Evolutionary conservation across 2,797 vertebrate genomes (phyloP), one percentile per base, ranked within the genome.

Genomic region (Etheostoma perlongum): DNA sequence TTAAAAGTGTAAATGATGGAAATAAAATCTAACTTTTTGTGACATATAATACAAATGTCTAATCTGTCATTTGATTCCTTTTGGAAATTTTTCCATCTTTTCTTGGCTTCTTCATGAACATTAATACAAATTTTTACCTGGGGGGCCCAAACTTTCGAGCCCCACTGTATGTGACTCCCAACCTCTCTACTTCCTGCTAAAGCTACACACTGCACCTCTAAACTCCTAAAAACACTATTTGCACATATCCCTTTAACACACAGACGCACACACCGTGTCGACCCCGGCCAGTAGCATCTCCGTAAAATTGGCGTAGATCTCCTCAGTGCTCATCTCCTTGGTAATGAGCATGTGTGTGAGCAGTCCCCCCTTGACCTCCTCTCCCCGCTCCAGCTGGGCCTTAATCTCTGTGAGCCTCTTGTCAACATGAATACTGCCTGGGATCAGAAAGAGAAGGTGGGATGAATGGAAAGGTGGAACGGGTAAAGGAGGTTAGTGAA

Each of bases 261-360:
- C 9, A 64, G 47, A 51, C 15, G 96, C 93, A 90, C 89, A 48
- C 72, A 93, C 97, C 85, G 97, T 98, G 90, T 99, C 97, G 0
- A 99, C 97, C 4, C 98, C 97, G 1, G 98, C 97, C 89, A 99
- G 93, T 7, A 99, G 96, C 97, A 99, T 97, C 93, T 99, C 97
- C 0, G 98, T 98, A 85, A 96, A 92, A 52, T 98, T 99, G 87
- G 98, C 98, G 0, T 97, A 98, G 86, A 99, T 96, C 79, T 98
- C 97, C 93, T 99, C 96, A 65, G 96, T 21, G 16, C 89, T 96
- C 93, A 98, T 95, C 81, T 97, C 96, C 93, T 89, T 95, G 75
- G 93, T 96, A 74, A 96, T 82, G 72, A 99, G 93, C 85, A 98
- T 92, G 90, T 95, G 91, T 6, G 97, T 97, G 67, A 99, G 96